Evolutionary conservation across 2,113 vertebrate genomes (phyloP).

Genomic region (Equus przewalskii): DNA sequence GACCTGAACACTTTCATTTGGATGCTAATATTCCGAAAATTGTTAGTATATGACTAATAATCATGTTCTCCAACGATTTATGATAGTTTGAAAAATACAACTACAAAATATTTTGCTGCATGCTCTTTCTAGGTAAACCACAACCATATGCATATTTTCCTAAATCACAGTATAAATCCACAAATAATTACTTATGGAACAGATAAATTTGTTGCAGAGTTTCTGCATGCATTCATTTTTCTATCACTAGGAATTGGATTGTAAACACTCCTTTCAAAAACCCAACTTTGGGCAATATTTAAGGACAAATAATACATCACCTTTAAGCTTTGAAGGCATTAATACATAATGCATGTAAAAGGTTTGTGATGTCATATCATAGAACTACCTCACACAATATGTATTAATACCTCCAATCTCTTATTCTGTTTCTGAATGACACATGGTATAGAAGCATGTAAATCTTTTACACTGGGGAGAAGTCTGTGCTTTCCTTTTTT

Average conservation of each 20-base stretch:
- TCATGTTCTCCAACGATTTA: constrained; percentile 25
- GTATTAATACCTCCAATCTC: background rate
- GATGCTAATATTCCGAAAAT: constrained; percentile 75
- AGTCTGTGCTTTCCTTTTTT: background rate
- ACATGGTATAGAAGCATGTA: background rate
- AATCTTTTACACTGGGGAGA: background rate
- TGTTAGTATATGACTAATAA: constrained; percentile 40
- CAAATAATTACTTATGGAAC: constrained; percentile 48
- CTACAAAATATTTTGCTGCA: constrained; percentile 15
- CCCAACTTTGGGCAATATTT: constrained; percentile 19
- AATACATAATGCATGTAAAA: background rate
- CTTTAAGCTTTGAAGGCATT: background rate
- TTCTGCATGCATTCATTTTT: constrained; percentile 14
- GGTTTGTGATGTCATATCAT: background rate
- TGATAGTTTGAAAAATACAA: constrained; percentile 49
- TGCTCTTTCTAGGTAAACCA: background rate
- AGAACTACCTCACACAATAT: background rate
- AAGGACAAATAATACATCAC: constrained; percentile 1
- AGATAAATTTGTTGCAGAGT: constrained; percentile 21
- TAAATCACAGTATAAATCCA: constrained; percentile 62
- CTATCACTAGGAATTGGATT: constrained; percentile 11
- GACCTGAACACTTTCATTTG: constrained; percentile 67
- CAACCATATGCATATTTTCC: constrained; percentile 39
- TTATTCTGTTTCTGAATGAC: constrained; percentile 6
- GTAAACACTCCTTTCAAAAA: constrained; percentile 38